Base-by-base conservation (phyloP, 2,888 invertebrate species). In the Buathra laborator region DNA sequence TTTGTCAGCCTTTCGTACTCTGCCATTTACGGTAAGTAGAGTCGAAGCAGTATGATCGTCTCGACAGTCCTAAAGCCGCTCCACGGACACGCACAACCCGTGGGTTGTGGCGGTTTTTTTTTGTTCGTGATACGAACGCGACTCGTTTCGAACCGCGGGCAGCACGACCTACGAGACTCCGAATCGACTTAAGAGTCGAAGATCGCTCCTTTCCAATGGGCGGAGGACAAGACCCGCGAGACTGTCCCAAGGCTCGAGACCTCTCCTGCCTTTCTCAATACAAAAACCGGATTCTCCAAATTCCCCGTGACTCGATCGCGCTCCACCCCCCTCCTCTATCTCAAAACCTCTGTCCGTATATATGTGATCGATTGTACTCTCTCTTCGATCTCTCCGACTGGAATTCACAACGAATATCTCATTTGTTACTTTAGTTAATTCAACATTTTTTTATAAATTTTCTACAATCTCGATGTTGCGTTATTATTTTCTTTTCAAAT, bases 91-190 rank as follows among this genome's bases (percentile, higher is more conserved):
- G 64, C 66, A 43, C 19, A 19, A 53, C 76, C 51, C 29, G 76
- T 76, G 76, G 76, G 66, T 64, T 66, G 64, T 64, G 64, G 66
- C 76, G n/a, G 48, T 66, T 66, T 51, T 53, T 62, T 48, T 66
- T 64, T 66, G 66, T 76, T 53, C 37, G 37, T 43, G 51, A 48
- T 51, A 24, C 66, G 48, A 64, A 37, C 37, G 37, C 51, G 43
- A 66, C 24, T 77, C 59, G 56, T 66, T 72, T 79, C 59, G 78
- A 78, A 19, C 78, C 62, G 68, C 32, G 64, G 76, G 53, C 43
- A 72, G 85, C 85, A 85, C 85, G 85, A 85, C 85, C 85, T 85
- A 85, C 85, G 85, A 85, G 85, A 85, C 85, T 83, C 76, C 85
- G 85, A 85, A 85, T 85, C 85, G 83, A 85, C 85, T 85, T 85